Conservation (phyloP, 2,888 invertebrate species). For the Globia sparganii region DNA sequence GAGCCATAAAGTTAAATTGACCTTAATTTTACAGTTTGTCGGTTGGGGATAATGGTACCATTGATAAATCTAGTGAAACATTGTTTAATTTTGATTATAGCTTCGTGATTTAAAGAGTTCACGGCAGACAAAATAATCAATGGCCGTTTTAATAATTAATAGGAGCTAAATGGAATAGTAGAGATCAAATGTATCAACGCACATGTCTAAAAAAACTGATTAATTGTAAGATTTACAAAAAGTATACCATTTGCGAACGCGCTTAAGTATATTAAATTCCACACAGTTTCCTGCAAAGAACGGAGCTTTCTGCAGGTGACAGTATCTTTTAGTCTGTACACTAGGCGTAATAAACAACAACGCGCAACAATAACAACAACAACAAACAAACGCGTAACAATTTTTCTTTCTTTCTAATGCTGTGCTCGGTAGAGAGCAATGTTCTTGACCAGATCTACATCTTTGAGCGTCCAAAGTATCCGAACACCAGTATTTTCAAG, state of each 20-base stretch:
- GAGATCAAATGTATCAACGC: neutral
- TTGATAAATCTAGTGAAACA: neutral
- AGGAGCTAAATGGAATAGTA: neutral
- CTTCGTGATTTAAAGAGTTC: neutral
- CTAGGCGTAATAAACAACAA: no score
- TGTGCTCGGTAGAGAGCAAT: neutral
- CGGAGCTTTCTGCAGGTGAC: no score
- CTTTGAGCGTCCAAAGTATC: neutral
- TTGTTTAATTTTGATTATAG: neutral
- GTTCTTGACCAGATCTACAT: neutral
- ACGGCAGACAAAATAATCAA: neutral
- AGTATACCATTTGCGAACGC: neutral
- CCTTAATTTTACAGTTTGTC: conserved; percentile 11
- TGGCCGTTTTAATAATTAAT: neutral
- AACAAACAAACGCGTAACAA: no score
- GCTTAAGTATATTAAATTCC: neutral
- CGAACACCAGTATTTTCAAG: neutral
- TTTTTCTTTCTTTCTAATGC: no score
- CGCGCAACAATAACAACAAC: no score
- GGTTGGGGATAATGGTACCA: neutral
- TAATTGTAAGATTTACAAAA: neutral
- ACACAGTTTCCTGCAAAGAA: neutral
- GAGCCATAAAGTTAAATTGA: conserved; percentile 12
- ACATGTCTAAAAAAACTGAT: neutral
- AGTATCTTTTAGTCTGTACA: neutral